Conservation (phyloP, 1,140 invertebrate species). For the Euglossa dilemma region DNA sequence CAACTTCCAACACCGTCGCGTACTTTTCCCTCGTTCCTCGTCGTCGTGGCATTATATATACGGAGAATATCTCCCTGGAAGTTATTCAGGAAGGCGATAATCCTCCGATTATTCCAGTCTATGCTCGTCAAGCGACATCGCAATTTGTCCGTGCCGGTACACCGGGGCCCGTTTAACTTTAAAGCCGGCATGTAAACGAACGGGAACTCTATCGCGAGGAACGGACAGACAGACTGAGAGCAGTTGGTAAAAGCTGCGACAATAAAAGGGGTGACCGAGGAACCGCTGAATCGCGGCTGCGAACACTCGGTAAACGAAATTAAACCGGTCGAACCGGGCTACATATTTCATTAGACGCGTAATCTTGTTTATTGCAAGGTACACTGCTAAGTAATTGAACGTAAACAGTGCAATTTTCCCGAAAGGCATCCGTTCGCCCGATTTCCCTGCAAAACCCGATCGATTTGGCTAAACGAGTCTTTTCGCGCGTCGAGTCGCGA, state of each 20-base stretch:
- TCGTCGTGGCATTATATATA: too few species aligned
- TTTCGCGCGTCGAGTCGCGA: not conserved
- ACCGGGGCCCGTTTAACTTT: not conserved
- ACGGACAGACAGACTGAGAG: not conserved
- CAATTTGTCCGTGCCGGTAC: not conserved
- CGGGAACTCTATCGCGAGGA: not conserved
- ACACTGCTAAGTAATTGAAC: constrained; percentile 41
- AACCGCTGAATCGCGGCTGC: not conserved
- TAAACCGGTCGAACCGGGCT: constrained; percentile 5
- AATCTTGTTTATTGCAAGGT: constrained; percentile 44
- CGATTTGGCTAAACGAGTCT: not conserved
- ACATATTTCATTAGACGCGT: constrained; percentile 35
- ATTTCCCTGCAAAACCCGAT: constrained; percentile 10
- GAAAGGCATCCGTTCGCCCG: not conserved
- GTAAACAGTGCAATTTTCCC: constrained; percentile 36
- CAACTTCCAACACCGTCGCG: not conserved
- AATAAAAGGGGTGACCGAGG: not conserved
- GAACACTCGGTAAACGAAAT: constrained; percentile 4
- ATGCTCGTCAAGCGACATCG: not conserved
- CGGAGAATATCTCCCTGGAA: not conserved
- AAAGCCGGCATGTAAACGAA: not conserved
- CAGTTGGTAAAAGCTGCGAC: not conserved
- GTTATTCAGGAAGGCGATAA: not conserved
- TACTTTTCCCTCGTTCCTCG: too few species aligned
- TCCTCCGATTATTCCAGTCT: not conserved